Conservation (phyloP, 1,140 invertebrate genomes). For the Pogonognathellus flavescens region DNA sequence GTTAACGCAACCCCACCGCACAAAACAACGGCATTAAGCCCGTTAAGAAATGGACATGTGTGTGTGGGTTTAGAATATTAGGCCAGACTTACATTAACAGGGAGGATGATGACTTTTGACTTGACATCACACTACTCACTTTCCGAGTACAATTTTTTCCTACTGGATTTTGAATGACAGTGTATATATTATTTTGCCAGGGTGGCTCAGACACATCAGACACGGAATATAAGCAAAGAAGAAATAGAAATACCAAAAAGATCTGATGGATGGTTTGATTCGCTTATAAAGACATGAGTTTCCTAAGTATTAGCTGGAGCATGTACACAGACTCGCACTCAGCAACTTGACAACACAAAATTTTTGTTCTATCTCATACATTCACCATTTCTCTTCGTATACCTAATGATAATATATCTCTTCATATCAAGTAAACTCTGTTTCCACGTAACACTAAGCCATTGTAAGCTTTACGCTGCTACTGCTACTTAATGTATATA, state of each 20-base stretch:
- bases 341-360: neutral
- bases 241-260: neutral
- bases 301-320: neutral
- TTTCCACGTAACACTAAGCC: too few species aligned
- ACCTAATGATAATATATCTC: too few species aligned
- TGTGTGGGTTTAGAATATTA: slow-evolving; percentile 47
- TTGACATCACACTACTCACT: slow-evolving; percentile 18
- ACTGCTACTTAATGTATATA: too few species aligned
- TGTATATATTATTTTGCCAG: slow-evolving; percentile 24
- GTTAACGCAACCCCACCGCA: neutral
- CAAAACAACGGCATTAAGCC: neutral
- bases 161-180: slow-evolving; percentile 24
- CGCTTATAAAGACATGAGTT: slow-evolving; percentile 19
- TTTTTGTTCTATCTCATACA: too few species aligned
- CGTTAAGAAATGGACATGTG: slow-evolving; percentile 27
- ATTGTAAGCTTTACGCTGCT: too few species aligned
- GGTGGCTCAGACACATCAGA: neutral
- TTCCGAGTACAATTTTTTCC: slow-evolving; percentile 1
- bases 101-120: slow-evolving; percentile 33
- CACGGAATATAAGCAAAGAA: neutral
- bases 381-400: too few species aligned
- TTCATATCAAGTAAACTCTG: too few species aligned
- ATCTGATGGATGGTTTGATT: slow-evolving; percentile 8
- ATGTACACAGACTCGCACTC: slow-evolving; percentile 13
- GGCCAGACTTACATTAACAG: neutral